Evolutionary conservation across 1,140 invertebrate genomes (phyloP).

Genomic region (Listronotus bonariensis): DNA sequence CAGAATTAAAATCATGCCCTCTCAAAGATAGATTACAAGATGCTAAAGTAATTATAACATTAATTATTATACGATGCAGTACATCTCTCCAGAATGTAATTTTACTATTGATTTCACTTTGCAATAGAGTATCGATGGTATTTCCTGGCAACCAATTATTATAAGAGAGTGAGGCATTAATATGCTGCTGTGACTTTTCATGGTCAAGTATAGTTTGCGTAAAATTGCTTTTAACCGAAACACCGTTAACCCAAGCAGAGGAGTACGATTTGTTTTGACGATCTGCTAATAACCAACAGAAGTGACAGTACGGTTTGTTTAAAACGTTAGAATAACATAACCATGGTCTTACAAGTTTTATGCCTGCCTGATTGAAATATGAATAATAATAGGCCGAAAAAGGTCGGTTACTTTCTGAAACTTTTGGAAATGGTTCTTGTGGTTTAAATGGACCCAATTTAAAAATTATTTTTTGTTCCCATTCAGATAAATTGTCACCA

Average conservation of each 20-base stretch:
- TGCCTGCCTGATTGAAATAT: too few species aligned
- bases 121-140: slow-evolving; percentile 40
- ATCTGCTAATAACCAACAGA: too few species aligned
- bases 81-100: slow-evolving; percentile 24
- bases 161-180: slow-evolving; percentile 45
- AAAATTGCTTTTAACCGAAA: slow-evolving; percentile 50
- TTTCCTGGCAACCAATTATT: slow-evolving; percentile 48
- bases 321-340: too few species aligned
- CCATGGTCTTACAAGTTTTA: too few species aligned
- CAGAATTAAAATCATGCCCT: slow-evolving; percentile 27
- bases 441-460: too few species aligned
- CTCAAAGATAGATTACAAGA: slow-evolving; percentile 22
- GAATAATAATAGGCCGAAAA: too few species aligned
- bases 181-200: slow-evolving; percentile 48
- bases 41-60: slow-evolving; percentile 24
- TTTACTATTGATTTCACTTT: slow-evolving; percentile 27
- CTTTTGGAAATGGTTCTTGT: too few species aligned
- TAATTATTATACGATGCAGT: slow-evolving; percentile 20
- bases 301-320: too few species aligned
- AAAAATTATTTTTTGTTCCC: too few species aligned
- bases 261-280: slow-evolving; percentile 49
- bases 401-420: too few species aligned
- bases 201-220: slow-evolving; percentile 46
- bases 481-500: too few species aligned
- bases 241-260: slow-evolving; percentile 48